Percentiles rank a stretch among this genome's conserved stretches.
These are phyloP conservation scores for Apotomis capreana DNA, from an alignment of 2,888 invertebrate species.

Conservation along the genomic window DNA sequence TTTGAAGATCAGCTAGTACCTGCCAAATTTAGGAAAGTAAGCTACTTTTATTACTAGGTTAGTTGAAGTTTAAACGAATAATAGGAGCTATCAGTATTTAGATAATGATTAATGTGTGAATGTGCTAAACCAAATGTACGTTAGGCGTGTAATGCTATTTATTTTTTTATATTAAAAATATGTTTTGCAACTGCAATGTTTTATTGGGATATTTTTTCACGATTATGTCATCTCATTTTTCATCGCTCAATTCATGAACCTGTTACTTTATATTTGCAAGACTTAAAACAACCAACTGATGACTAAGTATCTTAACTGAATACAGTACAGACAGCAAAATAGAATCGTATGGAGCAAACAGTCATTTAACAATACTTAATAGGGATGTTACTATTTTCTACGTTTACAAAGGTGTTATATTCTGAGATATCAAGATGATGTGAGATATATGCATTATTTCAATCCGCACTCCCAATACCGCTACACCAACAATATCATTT, in stretches of 20 bases:
- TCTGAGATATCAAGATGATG: too few species aligned
- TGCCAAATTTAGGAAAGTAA: too few species aligned
- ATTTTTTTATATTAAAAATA: slow-evolving; percentile 30
- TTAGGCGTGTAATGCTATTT: slow-evolving; percentile 28
- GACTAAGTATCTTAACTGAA: too few species aligned
- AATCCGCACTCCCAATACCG: too few species aligned
- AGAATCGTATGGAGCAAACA: too few species aligned
- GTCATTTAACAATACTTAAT: too few species aligned
- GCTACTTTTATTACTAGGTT: background rate
- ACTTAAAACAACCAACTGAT: too few species aligned
- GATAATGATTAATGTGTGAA: background rate
- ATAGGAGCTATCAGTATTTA: background rate
- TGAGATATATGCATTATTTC: too few species aligned
- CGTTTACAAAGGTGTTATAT: too few species aligned
- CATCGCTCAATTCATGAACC: background rate
- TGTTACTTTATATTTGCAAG: background rate
- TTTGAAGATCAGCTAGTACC: background rate
- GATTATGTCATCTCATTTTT: background rate
- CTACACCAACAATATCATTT: too few species aligned
- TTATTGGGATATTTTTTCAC: slow-evolving; percentile 6
- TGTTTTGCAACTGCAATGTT: background rate
- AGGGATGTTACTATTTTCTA: too few species aligned
- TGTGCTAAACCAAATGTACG: slow-evolving; percentile 1
- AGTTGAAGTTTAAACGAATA: background rate
- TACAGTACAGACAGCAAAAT: too few species aligned